Conservation (phyloP, 1,140 invertebrate species). For the Oscheius sp. region DNA sequence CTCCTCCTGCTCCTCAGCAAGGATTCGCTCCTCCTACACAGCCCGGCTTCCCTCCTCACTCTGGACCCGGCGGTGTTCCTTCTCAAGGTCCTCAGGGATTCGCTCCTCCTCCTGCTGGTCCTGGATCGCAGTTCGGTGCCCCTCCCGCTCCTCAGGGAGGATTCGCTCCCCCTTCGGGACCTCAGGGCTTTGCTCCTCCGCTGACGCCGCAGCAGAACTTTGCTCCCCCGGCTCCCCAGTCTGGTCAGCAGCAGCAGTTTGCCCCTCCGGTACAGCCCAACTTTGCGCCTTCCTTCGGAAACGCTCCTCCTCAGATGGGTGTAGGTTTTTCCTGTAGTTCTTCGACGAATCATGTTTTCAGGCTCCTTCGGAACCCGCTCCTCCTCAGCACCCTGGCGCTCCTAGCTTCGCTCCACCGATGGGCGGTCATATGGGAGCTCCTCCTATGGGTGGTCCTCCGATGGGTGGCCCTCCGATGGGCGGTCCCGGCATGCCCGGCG, state of each 20-base stretch:
- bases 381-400: background rate
- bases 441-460: background rate
- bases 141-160: background rate
- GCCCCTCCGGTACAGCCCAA: background rate
- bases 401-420: background rate
- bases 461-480: background rate
- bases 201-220: background rate
- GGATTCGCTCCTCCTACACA: slow-evolving; percentile 14
- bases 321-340: background rate
- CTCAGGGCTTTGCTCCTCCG: background rate
- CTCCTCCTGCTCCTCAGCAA: background rate
- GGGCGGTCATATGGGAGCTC: background rate
- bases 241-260: background rate
- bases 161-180: background rate
- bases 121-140: background rate
- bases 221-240: background rate
- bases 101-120: background rate
- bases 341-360: background rate
- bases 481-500: background rate
- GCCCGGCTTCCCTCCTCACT: background rate
- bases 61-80: background rate
- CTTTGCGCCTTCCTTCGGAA: background rate
- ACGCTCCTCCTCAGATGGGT: background rate
- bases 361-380: background rate
- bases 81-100: background rate